Evolutionary conservation across 2,113 vertebrate species (phyloP), one percentile per base, ranked within the genome.

Genomic region (Pachypanchax playfairii): DNA sequence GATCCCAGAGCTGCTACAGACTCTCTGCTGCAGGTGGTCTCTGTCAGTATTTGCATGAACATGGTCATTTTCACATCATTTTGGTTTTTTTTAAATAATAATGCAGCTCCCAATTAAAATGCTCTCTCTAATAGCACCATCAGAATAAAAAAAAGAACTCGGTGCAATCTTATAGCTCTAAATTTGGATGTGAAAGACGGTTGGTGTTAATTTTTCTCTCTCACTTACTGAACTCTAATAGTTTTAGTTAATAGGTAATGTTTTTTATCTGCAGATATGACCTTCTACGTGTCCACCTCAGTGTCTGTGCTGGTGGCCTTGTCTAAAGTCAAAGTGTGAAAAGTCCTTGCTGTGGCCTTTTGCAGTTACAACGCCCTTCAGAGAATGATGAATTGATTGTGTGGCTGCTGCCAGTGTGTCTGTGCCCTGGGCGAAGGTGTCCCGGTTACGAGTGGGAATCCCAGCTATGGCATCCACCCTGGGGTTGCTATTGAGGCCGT

Each of bases 381-480:
- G 68, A 85, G 85, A 91, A 90, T 91, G 91, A 92, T 91, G 91
- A 91, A 92, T 90, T 90, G 90, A 92, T 90, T 91, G 89, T 88
- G 72, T 75, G 50, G 79, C 85, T 88, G 91, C 88, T 91, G 91
- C 91, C 91, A 91, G 88, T 91, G 85, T 91, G 91, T 92, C 91
- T 92, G 89, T 92, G 87, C 89, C 90, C 89, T 85, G 88, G 86
- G 75, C 21, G 87, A 92, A 89, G 89, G 90, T 78, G 89, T 89
- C 91, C 90, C 81, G 91, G 91, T 91, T 92, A 92, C 91, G 89
- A 83, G 75, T 90, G 91, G 85, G 91, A 92, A 92, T 92, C 91
- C 87, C 89, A 91, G 90, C 91, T 89, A 92, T 91, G 90, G 90
- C 90, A 91, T 88, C 89, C 77, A 68, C 87, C 86, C 89, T 81